A percentile compares a stretch with the other conserved stretches of the same genome.
These are phyloP conservation scores for Accipiter virgatus DNA, from an alignment of 2,113 vertebrate genomes.

Conservation along the genomic window DNA sequence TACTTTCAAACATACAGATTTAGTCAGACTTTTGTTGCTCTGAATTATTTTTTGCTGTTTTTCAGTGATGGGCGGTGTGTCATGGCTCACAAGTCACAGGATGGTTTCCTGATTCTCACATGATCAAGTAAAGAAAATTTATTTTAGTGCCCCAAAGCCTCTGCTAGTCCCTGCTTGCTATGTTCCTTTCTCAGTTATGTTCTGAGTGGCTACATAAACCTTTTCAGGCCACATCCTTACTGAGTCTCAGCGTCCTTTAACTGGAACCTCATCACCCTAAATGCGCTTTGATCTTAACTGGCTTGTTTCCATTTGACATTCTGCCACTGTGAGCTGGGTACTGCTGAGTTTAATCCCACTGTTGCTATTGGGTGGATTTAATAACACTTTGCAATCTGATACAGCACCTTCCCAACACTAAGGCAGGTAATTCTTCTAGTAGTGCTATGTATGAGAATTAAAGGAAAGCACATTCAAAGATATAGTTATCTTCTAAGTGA, in stretches of 20 bases:
- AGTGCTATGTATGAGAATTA: background rate
- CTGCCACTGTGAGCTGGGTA: background rate
- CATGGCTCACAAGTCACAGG: slow-evolving; percentile 7
- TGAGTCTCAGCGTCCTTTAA: background rate
- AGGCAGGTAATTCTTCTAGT: background rate
- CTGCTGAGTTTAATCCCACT: background rate
- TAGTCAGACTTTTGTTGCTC: background rate
- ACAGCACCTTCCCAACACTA: background rate
- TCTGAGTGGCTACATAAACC: background rate
- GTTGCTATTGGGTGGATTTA: background rate
- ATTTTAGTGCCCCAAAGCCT: background rate
- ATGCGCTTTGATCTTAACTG: background rate
- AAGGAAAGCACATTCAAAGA: background rate
- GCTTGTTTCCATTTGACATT: background rate
- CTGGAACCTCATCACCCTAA: background rate
- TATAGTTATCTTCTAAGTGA: background rate
- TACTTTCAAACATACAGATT: background rate
- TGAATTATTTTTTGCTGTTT: background rate
- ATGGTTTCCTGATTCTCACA: slow-evolving; percentile 30
- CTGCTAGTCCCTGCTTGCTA: background rate
- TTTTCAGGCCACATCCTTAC: background rate
- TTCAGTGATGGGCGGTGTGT: background rate
- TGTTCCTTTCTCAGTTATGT: background rate
- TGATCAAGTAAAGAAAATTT: slow-evolving; percentile 17
- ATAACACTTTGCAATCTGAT: background rate